Evolutionary conservation across 2,113 vertebrate genomes (phyloP).

Genomic region (Macaca nemestrina): DNA sequence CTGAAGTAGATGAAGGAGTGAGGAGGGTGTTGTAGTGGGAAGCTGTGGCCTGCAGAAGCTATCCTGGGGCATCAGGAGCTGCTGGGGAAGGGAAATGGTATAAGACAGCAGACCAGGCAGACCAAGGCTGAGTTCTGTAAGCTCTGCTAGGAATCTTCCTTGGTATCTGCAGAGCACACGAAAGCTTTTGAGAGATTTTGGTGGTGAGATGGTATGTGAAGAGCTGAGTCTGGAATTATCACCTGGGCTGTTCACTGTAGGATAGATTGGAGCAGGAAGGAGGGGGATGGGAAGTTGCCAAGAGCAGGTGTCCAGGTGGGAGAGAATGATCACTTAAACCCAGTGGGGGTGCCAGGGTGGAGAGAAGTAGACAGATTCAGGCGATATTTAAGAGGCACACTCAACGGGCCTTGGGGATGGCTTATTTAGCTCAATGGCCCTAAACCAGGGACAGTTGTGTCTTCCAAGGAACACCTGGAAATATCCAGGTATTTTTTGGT

Average conservation of each 20-base stretch:
- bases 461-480: not conserved
- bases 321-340: not conserved
- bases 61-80: not conserved
- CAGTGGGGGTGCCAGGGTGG: rapidly evolving
- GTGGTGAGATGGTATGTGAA: not conserved
- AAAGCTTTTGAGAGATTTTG: not conserved
- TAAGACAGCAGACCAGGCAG: not conserved
- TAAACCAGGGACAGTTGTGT: not conserved
- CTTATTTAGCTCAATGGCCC: not conserved
- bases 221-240: not conserved
- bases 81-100: rapidly evolving
- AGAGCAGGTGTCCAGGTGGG: not conserved
- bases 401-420: no score
- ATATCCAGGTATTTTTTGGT: not conserved
- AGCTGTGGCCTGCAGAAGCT: not conserved
- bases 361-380: not conserved
- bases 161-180: not conserved
- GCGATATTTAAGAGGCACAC: no score
- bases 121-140: no score
- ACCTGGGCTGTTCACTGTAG: not conserved
- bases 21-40: not conserved
- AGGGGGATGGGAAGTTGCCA: not conserved
- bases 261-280: not conserved
- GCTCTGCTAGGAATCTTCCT: not conserved
- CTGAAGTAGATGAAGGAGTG: not conserved